Conservation (phyloP, 2,888 invertebrate genomes). For the Heliothis peltigera region DNA sequence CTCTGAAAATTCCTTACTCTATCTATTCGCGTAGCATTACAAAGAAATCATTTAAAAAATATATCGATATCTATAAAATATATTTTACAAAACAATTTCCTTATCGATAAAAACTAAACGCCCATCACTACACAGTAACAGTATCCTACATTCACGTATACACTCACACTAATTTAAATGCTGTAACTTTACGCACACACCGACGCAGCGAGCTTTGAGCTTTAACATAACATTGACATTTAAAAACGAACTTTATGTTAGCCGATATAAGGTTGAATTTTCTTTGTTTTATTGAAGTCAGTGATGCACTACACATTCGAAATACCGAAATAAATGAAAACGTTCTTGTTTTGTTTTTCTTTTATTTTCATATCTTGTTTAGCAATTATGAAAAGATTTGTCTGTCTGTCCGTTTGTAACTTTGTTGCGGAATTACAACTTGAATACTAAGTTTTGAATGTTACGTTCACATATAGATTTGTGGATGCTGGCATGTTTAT, state of each 20-base stretch:
- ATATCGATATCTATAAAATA: too few relatives aligned
- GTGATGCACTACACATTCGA: slow-evolving; percentile 51
- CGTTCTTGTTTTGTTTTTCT: slow-evolving; percentile 46
- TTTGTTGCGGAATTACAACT: slow-evolving; percentile 38
- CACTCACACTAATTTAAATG: slow-evolving; percentile 46
- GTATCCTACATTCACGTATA: slow-evolving; percentile 63
- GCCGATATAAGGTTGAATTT: slow-evolving; percentile 12
- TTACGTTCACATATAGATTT: not conserved
- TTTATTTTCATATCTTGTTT: slow-evolving; percentile 59
- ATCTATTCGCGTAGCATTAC: too few relatives aligned
- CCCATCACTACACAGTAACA: slow-evolving; percentile 63
- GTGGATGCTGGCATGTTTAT: too few relatives aligned
- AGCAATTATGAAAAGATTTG: slow-evolving; percentile 61
- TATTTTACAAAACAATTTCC: slow-evolving; percentile 1
- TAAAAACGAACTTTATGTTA: slow-evolving; percentile 11
- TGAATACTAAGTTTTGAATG: slow-evolving; percentile 23
- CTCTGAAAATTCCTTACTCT: too few relatives aligned
- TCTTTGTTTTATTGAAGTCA: slow-evolving; percentile 2
- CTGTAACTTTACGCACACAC: slow-evolving; percentile 60
- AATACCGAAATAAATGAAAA: slow-evolving; percentile 59
- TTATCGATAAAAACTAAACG: slow-evolving; percentile 37
- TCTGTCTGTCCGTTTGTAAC: slow-evolving; percentile 44
- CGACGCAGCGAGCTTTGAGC: slow-evolving; percentile 64
- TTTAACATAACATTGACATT: slow-evolving; percentile 38
- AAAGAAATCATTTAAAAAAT: too few relatives aligned